Base-by-base conservation (phyloP, 2,888 invertebrate genomes). In the Sinodicranocentrus sp. region DNA sequence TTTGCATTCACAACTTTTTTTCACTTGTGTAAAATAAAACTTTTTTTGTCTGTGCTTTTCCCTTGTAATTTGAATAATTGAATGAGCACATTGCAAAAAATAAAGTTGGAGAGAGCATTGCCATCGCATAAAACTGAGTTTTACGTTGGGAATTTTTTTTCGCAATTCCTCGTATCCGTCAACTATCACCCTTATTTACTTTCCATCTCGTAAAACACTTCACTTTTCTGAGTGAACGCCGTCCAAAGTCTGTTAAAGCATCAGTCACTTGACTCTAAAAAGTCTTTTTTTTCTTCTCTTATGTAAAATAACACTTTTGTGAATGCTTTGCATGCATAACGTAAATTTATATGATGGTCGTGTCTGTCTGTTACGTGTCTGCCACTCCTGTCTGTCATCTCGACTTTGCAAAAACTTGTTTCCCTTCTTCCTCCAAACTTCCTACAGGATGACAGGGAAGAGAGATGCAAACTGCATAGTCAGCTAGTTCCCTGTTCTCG, bases 361-460 rank as follows among this genome's bases (percentile, higher is more conserved):
- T 52, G 52, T 1, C 23, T 70, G 70, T 70, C 70, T 54, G 70
- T 70, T 70, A 52, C 28, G 19, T 70, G 70, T 54, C 70, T 33
- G 70, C 52, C 70, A 54, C 21, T 54, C 26, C 28, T 70, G 52
- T 17, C 28, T 70, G 6, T n/a, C 25, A 68, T 52, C 19, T 19
- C 19, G n/a, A 19, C 52, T 52, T 52, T 52, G 52, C 52, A 52
- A 52, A 52, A 52, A 48, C 48, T 48, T n/a, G 48, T 48, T 17
- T 52, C 19, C 19, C 19, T 52, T 52, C 52, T 52, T 19, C 52
- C 1, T n/a, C n/a, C n/a, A 19, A 19, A 52, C 52, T 52, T 52
- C 19, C 19, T 15, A 17, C 21, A 57, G 13, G 57, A 48, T 1
- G 57, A 57, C 57, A 25, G 57, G 25, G 8, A 10, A 48, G 48